phyloP scores from a whole-genome alignment of 1,140 invertebrate species.

The Lepidostoma basale region DNA sequence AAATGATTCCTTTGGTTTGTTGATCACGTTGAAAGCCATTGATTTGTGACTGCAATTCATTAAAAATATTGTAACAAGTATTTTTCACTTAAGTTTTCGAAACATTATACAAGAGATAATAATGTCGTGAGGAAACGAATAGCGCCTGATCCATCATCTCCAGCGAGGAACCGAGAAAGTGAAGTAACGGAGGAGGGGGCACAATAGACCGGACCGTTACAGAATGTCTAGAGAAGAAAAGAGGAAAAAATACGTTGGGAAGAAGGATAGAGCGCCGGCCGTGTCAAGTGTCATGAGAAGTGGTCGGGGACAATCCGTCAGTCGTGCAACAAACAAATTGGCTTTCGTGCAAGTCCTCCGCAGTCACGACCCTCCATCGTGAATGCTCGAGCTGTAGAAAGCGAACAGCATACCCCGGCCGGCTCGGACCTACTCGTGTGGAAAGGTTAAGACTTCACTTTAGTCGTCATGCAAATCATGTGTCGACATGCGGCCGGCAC shows the following conservation, averaged over 20 bases:
- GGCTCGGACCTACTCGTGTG: no score
- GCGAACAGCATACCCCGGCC: conserved; percentile 5
- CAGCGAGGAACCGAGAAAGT: not conserved
- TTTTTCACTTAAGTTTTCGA: not conserved
- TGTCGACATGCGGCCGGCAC: no score
- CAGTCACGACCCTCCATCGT: conserved; percentile 6
- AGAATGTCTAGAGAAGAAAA: not conserved
- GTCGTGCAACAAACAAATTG: conserved; percentile 33
- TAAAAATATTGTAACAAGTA: not conserved
- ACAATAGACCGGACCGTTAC: not conserved
- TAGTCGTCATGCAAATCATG: no score
- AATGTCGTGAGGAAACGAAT: not conserved
- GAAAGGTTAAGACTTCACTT: not conserved
- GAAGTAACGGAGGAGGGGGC: not conserved
- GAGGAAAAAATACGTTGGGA: not conserved
- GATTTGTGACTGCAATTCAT: conserved; percentile 11
- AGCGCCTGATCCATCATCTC: not conserved
- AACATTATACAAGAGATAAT: conserved; percentile 4
- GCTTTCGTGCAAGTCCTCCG: conserved; percentile 28
- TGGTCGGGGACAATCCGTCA: conserved; percentile 15
- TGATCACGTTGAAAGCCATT: not conserved
- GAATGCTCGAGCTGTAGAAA: conserved; percentile 14
- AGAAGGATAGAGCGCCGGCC: not conserved
- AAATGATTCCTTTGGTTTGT: no score
- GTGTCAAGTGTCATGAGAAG: conserved; percentile 33